phyloP scores from a whole-genome alignment of 2,113 vertebrate species.

The Himantopus leucocephalus region DNA sequence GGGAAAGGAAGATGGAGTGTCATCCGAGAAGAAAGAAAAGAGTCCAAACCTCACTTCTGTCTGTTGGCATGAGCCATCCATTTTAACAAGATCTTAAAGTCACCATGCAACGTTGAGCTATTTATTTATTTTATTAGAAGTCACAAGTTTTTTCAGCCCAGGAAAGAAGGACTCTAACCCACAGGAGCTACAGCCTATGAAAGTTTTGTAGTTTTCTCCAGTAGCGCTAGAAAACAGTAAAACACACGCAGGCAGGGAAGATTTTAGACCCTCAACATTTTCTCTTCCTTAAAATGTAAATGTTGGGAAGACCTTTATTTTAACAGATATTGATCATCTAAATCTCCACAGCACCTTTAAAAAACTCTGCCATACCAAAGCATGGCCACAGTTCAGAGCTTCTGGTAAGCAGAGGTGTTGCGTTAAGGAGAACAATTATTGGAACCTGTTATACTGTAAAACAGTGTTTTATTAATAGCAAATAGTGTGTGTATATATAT shows the following conservation, averaged over 20 bases:
- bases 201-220: not conserved
- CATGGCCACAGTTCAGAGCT: not conserved
- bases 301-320: not conserved
- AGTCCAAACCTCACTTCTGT: not conserved
- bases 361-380: not conserved
- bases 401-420: not conserved
- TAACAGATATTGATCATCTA: not conserved
- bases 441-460: not conserved
- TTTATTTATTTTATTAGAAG: not conserved
- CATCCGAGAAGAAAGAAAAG: not conserved
- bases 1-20: not conserved
- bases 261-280: not conserved
- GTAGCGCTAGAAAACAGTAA: not conserved
- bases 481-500: not conserved
- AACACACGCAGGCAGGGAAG: not conserved
- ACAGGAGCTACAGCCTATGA: not conserved
- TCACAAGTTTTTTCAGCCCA: not conserved
- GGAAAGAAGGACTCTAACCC: not conserved
- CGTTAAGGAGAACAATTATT: not conserved
- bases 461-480: not conserved
- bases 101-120: not conserved
- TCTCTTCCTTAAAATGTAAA: not conserved
- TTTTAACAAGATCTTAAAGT: not conserved
- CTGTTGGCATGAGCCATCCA: not conserved
- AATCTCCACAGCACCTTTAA: not conserved